Evolutionary conservation across 2,888 invertebrate genomes (phyloP), one percentile per base, ranked within the genome.

Genomic region (Drosophila neotestacea): DNA sequence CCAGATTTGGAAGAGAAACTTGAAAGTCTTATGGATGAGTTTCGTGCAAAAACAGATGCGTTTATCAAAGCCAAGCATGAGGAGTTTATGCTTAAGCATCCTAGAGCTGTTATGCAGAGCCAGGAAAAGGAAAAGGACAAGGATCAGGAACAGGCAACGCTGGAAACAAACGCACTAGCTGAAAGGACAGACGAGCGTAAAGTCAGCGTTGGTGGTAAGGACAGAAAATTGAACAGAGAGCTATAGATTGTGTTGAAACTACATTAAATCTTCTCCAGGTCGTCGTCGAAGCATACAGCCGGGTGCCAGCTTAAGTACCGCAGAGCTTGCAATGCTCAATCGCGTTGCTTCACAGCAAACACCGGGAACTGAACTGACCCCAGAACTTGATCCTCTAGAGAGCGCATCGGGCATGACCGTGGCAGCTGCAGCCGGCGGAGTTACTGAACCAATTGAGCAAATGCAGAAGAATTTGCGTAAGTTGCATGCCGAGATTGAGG

Each of bases 1-100:
- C 95, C 95, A 47, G 94, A 96, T 73, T 94, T 96, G 73, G 93
- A 95, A 70, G 96, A 96, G 72, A 96, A 95, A 90, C 92, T 96
- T 16, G 95, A 96, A 70, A 94, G 94, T 70, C 94, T 94, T 54
- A 96, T 96, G 95, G 95, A 94, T 63, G 95, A 95, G 83, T 95
- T 97, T 87, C 94, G 94, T 81, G 93, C 93, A 44, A 95, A 95
- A 90, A 96, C 96, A 76, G 96, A 97, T 91, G 93, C 94, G 73
- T 90, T 96, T 28, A 94, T 95, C 81, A 93, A 94, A 72, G 94
- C 94, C 38, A 94, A 94, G 79, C 94, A 94, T 92, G 93, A 94
- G 73, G 94, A 95, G 72, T 95, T 94, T 85, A 92, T 95, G 50
- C 93, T 94, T 70, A 90, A 81, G 27, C 92, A 92, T 67, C 93